A percentile compares a stretch with the other conserved stretches of the same genome.
These are phyloP conservation scores for Synanthedon tipuliformis DNA, from an alignment of 2,888 invertebrate genomes.

Conservation along the genomic window DNA sequence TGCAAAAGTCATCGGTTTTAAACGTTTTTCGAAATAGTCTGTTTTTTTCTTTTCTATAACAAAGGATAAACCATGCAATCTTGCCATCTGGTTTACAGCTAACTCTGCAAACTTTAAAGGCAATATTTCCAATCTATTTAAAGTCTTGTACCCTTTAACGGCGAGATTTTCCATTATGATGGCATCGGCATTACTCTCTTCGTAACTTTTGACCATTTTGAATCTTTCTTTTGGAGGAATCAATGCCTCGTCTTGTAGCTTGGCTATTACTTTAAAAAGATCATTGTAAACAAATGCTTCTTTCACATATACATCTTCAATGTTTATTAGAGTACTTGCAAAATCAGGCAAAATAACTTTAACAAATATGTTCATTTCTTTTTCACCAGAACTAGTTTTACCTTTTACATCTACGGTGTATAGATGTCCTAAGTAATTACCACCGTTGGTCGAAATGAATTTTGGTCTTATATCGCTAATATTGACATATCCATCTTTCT, in stretches of 20 bases:
- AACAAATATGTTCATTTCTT: constrained; percentile 30
- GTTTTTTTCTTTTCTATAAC: constrained; percentile 14
- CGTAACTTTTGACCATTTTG: constrained; percentile 12
- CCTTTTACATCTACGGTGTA: constrained; percentile 31
- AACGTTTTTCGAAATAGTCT: constrained; percentile 6
- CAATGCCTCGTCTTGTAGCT: constrained; percentile 15
- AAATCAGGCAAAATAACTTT: constrained; percentile 20
- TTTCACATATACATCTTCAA: constrained; percentile 17
- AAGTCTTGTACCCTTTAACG: constrained; percentile 19
- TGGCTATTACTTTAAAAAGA: constrained; percentile 13
- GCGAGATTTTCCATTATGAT: constrained; percentile 20
- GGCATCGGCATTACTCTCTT: constrained; percentile 11
- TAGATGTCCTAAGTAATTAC: constrained; percentile 28
- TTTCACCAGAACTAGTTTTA: constrained; percentile 19
- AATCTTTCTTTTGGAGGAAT: constrained; percentile 13
- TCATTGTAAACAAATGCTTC: constrained; percentile 27
- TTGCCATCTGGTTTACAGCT: constrained; percentile 18
- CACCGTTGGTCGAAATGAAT: constrained; percentile 14
- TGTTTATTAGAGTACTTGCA: constrained; percentile 12
- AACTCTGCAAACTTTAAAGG: constrained; percentile 18
- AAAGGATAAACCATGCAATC: constrained; percentile 21
- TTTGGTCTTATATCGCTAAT: background rate
- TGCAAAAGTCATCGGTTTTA: constrained; percentile 14
- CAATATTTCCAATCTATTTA: constrained; percentile 13
- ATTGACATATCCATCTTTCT: too few relatives aligned